phyloP scores from a whole-genome alignment of 2,797 vertebrate species.

The Artibeus jamaicensis region DNA sequence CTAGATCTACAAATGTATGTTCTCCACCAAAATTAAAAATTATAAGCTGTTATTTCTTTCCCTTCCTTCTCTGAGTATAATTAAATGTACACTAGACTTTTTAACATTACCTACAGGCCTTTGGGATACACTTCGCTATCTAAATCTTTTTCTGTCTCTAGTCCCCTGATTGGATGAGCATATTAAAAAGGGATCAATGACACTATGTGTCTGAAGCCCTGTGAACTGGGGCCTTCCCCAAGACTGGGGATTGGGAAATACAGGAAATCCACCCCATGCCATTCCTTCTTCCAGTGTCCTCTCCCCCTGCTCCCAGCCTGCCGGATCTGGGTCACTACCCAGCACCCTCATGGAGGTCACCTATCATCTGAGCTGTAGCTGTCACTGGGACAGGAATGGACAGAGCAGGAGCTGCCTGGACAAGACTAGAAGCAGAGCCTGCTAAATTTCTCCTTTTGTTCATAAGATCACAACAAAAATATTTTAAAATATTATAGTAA shows the following conservation, averaged over 20 bases:
- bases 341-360: accelerated
- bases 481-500: not conserved
- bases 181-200: not conserved
- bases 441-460: not conserved
- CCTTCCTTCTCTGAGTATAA: not conserved
- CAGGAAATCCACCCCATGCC: not conserved
- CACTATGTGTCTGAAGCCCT: not conserved
- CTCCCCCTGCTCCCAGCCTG: not conserved
- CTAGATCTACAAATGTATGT: not conserved
- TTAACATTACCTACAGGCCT: not conserved
- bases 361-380: not conserved
- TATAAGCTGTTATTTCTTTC: not conserved
- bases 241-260: not conserved
- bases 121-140: not conserved
- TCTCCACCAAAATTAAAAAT: not conserved
- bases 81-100: not conserved
- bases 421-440: not conserved
- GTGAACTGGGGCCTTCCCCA: not conserved
- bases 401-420: not conserved
- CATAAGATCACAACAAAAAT: not conserved
- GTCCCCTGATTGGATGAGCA: not conserved
- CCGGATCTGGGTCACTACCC: not conserved
- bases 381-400: not conserved
- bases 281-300: not conserved
- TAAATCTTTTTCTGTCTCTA: not conserved